Base-by-base conservation (phyloP, 2,888 invertebrate genomes). In the Lasioglossum vierecki region DNA sequence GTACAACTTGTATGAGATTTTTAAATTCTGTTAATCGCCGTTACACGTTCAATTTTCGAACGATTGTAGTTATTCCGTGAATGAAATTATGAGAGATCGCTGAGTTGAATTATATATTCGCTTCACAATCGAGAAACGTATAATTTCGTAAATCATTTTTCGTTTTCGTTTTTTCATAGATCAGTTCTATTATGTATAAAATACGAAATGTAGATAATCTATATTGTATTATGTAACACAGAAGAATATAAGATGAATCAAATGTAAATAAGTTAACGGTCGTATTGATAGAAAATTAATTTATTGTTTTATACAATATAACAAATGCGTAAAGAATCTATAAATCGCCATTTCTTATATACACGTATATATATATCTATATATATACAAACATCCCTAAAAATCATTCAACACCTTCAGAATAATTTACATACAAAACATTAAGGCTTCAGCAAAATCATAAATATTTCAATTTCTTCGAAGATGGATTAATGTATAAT, bases 1-100 rank as follows among this genome's bases (percentile, higher is more conserved):
- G 53, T 92, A 92, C 76, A 92, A 91, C 78, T 87, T 93, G 81
- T 91, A 91, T 83, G 90, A 91, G 88, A 78, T 92, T 30, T 85
- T 93, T 39, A 90, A 92, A 68, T 60, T 77, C 63, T 80, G 41
- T 75, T 90, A 75, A 84, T 78, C 26, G 39, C 79, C 78, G 39
- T 76, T 72, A 74, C 26, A 35, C 53, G 57, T 49, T 76, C 53
- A 66, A 46, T 79, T 13, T 44, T 49, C 35, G 6, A 79, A 72
- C 15, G 76, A 60, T 72, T 72, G 44, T 22, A 73, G 71, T 41
- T 80, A 39, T 68, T 77, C 5, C 46, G n/a, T n/a, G 22, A 39
- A 75, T 30, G n/a, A 44, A 75, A 41, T 84, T 71, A 76, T 46
- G 30, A 57, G 49, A 49, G 60, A 26, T 57, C n/a, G 39, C 46